Conservation (phyloP, 2,113 vertebrate genomes). For the Tichodroma muraria region DNA sequence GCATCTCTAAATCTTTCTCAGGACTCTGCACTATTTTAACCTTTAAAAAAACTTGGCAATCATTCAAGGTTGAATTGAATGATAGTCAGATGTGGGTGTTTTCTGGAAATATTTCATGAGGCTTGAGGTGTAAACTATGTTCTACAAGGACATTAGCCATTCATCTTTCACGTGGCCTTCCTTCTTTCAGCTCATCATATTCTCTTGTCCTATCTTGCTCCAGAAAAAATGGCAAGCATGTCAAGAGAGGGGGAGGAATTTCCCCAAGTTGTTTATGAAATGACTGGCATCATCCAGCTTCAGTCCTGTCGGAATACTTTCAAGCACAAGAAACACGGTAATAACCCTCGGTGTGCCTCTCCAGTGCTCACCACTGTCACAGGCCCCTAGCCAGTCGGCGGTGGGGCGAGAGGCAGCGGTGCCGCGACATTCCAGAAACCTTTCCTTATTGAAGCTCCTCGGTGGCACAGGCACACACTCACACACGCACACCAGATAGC, state of each 20-base stretch:
- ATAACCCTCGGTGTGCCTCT: background rate
- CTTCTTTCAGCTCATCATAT: background rate
- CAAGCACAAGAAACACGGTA: background rate
- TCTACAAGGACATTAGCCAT: background rate
- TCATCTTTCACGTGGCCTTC: background rate
- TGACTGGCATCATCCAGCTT: background rate
- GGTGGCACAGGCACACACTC: too few species aligned
- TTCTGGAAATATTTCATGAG: background rate
- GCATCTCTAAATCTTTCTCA: background rate
- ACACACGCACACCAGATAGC: too few species aligned
- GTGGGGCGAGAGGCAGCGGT: too few species aligned
- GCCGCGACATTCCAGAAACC: too few species aligned
- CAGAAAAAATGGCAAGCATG: background rate
- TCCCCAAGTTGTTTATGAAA: background rate
- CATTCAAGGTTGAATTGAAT: background rate
- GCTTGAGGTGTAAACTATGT: background rate
- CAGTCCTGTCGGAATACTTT: background rate
- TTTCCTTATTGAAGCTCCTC: too few species aligned
- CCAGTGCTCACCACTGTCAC: rapidly evolving
- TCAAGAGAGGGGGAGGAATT: background rate
- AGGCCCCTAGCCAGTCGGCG: too few species aligned
- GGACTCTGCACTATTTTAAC: background rate
- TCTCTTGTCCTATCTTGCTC: background rate
- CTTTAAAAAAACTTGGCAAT: background rate
- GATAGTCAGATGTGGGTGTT: background rate